These are phyloP conservation scores for Callaeas wilsoni DNA, from an alignment of 2,113 vertebrate species.

Conservation along the genomic window DNA sequence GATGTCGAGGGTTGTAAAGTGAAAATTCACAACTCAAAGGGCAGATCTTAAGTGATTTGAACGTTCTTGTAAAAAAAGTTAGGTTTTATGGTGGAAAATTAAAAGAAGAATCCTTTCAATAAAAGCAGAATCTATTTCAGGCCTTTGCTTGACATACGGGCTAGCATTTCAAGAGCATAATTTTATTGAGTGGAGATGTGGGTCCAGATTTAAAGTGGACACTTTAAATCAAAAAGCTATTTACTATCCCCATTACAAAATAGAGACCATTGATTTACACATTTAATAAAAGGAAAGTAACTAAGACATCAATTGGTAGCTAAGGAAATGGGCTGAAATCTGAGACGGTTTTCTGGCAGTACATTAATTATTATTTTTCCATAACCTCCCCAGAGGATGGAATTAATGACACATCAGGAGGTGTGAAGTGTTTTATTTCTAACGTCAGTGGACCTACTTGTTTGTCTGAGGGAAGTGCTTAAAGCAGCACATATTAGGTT, in stretches of 20 bases:
- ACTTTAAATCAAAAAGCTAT: conserved; percentile 6
- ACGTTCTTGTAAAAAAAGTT: neutral
- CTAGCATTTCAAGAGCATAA: neutral
- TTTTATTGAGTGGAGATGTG: neutral
- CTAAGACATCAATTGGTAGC: neutral
- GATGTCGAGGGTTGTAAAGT: neutral
- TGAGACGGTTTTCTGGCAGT: neutral
- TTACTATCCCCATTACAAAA: conserved; percentile 10
- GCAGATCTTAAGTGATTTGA: neutral
- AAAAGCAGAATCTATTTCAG: neutral
- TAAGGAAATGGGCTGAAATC: conserved; percentile 27
- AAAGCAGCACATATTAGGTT: neutral
- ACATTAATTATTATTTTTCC: conserved; percentile 45
- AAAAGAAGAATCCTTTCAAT: neutral
- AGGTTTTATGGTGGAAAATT: neutral
- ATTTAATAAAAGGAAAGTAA: conserved; percentile 21
- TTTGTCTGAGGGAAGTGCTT: neutral
- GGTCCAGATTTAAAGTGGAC: neutral
- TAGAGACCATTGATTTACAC: neutral
- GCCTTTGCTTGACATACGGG: neutral
- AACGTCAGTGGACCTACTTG: neutral
- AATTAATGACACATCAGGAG: conserved; percentile 34
- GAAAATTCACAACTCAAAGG: neutral
- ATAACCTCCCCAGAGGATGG: neutral
- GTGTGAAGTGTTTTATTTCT: conserved; percentile 30